Conservation (phyloP, 2,888 invertebrate genomes). For the Acanthosepion pharaonis region DNA sequence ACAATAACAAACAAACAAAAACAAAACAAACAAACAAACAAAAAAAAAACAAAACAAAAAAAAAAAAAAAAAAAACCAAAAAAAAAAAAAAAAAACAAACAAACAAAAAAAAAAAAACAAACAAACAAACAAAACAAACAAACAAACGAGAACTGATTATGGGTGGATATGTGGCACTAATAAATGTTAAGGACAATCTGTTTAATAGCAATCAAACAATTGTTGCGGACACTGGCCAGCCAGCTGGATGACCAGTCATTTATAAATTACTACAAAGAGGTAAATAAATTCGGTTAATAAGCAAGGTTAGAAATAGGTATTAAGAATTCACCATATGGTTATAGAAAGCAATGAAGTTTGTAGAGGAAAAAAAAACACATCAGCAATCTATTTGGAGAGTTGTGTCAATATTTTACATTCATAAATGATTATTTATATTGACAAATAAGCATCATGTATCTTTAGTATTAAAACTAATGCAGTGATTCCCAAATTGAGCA, state of each 20-base stretch:
- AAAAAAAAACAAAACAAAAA: too few relatives aligned
- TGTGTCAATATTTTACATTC: background rate
- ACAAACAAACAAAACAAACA: background rate
- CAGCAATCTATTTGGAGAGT: background rate
- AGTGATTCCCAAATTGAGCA: too few relatives aligned
- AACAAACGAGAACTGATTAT: too few relatives aligned
- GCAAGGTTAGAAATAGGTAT: background rate
- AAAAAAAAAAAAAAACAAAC: too few relatives aligned
- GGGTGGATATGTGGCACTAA: background rate
- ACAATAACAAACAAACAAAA: background rate
- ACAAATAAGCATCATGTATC: too few relatives aligned
- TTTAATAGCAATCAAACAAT: background rate
- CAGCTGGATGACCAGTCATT: background rate
- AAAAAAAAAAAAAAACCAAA: too few relatives aligned
- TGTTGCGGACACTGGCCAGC: background rate
- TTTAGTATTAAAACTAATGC: too few relatives aligned
- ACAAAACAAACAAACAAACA: background rate
- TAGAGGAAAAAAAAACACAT: background rate
- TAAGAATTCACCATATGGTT: background rate
- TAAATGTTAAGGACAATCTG: background rate
- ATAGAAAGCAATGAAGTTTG: background rate
- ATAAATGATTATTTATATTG: background rate
- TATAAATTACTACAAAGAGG: too few relatives aligned
- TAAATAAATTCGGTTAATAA: constrained; percentile 6
- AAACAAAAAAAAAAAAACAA: background rate